These are phyloP conservation scores for Crypturellus undulatus DNA, from an alignment of 2,113 vertebrate genomes.

Conservation along the genomic window DNA sequence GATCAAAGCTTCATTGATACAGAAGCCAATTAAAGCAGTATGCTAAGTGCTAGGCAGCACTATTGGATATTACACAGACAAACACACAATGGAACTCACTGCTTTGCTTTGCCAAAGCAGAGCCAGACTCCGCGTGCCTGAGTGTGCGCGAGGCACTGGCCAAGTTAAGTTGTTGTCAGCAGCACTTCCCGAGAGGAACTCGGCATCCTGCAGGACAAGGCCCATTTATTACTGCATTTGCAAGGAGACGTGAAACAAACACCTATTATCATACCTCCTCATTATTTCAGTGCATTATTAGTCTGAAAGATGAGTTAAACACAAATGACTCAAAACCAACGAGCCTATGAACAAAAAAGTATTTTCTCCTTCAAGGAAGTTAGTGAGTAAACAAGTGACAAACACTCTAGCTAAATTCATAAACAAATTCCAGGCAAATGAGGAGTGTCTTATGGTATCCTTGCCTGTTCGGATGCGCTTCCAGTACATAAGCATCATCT, in stretches of 20 bases:
- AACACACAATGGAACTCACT: background rate
- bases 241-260: background rate
- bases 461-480: background rate
- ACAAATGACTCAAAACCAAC: background rate
- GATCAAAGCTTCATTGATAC: background rate
- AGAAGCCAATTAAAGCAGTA: background rate
- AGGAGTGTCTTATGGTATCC: background rate
- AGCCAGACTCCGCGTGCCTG: background rate
- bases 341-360: background rate
- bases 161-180: background rate
- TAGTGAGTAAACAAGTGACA: background rate
- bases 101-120: background rate
- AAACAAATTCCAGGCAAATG: constrained; percentile 13
- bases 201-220: background rate
- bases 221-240: background rate
- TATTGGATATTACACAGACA: background rate
- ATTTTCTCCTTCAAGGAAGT: constrained; percentile 1
- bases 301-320: constrained; percentile 6
- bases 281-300: constrained; percentile 5
- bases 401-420: background rate
- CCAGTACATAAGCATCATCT: background rate
- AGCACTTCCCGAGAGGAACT: background rate
- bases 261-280: background rate
- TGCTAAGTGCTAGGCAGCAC: background rate
- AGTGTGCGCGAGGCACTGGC: background rate